Evolutionary conservation across 1,140 invertebrate species (phyloP).

Genomic region (Sipha flava): DNA sequence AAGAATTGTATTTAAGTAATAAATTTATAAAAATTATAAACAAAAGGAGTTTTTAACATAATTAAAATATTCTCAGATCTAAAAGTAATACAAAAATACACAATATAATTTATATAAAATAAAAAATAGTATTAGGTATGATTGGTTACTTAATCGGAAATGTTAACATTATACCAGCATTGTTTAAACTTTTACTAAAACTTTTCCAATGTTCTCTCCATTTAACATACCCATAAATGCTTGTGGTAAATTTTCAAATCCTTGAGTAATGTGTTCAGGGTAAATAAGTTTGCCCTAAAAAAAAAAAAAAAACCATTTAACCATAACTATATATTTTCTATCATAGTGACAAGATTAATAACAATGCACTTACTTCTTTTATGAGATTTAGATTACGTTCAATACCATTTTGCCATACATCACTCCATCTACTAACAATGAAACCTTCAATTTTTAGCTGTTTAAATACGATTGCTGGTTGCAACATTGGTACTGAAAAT

Average conservation of each 20-base stretch:
- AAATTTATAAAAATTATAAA: no score
- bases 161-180: no score
- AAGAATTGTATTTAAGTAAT: no score
- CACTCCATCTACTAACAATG: constrained; percentile 50
- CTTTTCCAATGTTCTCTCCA: constrained; percentile 56
- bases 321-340: not conserved
- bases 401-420: constrained; percentile 53
- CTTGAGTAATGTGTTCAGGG: constrained; percentile 54
- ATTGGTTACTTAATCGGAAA: no score
- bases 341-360: not conserved
- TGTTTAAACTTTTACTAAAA: constrained; percentile 50
- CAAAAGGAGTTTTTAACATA: no score
- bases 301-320: not conserved
- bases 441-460: constrained; percentile 60
- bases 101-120: no score
- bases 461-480: constrained; percentile 43
- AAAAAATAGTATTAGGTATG: no score
- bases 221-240: constrained; percentile 54
- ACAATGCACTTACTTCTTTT: constrained; percentile 45
- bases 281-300: constrained; percentile 54
- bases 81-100: no score
- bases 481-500: constrained; percentile 42
- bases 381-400: constrained; percentile 53
- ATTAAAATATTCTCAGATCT: no score
- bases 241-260: constrained; percentile 60